Base-by-base conservation (phyloP, 2,797 vertebrate genomes). In the Melopsittacus undulatus region DNA sequence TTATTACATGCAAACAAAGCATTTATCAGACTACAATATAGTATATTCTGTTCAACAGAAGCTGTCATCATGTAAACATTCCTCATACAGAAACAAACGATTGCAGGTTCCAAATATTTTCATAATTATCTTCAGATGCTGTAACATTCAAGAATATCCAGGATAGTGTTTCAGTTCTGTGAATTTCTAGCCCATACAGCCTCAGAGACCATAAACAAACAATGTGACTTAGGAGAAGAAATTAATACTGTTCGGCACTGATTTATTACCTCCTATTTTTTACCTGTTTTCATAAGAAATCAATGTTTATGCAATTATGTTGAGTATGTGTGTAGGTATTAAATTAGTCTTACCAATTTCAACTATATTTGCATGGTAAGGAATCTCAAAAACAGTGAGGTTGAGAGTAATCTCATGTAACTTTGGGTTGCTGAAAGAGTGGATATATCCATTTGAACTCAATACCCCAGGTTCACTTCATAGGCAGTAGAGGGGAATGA, bases 211-310 rank as follows among this genome's bases (percentile, higher is more conserved):
- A 78, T 67, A 79, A 76, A 81, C 77, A 93, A 95, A 85, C 93
- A 96, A 94, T 34, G 32, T 54, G 61, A 79, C 56, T 61, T 43
- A 56, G 56, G 74, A 81, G 73, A 90, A 95, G 85, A 90, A 94
- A 91, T 73, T 74, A 92, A 76, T 67, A 88, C 23, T 42, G 63
- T 74, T 95, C 75, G 68, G 66, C 46, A 62, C 69, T 96, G 96
- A 96, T 94, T 96, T 96, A 96, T 97, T 95, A 63, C 73, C 74
- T 94, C 91, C 91, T 92, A 94, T 96, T 96, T 96, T 96, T 96
- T 94, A 92, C 78, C 45, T 42, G 6, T 23, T 92, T 96, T 94
- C 62, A 62, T 82, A 81, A 90, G 86, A 91, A 94, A 97, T 92
- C 83, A 82, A 90, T 96, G 80, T 54, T 84, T 73, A 46, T 6